Percentiles rank a stretch among this genome's conserved stretches.
These are phyloP conservation scores for Patagioenas fasciata DNA, from an alignment of 2,113 vertebrate species.

Conservation along the genomic window DNA sequence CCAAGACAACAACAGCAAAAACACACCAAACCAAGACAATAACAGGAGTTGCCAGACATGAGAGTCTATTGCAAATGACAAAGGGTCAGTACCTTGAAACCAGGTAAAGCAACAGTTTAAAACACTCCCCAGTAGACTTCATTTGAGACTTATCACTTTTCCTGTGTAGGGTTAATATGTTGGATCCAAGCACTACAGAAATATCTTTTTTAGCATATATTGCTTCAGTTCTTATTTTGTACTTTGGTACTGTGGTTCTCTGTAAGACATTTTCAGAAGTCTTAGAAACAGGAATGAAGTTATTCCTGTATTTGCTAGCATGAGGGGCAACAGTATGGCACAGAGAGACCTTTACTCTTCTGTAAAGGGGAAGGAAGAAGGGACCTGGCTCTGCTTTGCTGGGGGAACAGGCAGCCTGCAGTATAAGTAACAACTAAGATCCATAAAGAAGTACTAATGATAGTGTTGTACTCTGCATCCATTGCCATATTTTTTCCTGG, in stretches of 20 bases:
- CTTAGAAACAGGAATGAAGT: background rate
- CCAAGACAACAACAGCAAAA: background rate
- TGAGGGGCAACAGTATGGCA: background rate
- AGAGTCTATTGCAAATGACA: background rate
- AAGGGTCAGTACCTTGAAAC: background rate
- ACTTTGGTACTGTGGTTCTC: background rate
- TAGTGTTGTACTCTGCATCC: background rate
- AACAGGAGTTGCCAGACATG: background rate
- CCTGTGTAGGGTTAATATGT: background rate
- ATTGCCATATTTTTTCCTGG: background rate
- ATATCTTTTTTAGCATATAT: background rate
- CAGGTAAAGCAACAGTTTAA: background rate
- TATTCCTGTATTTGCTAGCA: background rate
- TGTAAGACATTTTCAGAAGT: background rate
- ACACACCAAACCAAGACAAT: no score
- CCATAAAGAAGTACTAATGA: background rate
- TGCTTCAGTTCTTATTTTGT: background rate
- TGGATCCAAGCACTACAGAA: background rate
- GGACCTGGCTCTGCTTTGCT: background rate
- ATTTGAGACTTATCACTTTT: background rate
- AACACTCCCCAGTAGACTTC: background rate
- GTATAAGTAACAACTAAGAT: background rate
- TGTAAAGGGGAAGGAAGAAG: background rate
- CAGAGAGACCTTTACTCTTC: background rate
- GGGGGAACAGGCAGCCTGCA: background rate